Evolutionary conservation across 2,888 invertebrate species (phyloP).

Genomic region (Nipponacmea schrenckii): DNA sequence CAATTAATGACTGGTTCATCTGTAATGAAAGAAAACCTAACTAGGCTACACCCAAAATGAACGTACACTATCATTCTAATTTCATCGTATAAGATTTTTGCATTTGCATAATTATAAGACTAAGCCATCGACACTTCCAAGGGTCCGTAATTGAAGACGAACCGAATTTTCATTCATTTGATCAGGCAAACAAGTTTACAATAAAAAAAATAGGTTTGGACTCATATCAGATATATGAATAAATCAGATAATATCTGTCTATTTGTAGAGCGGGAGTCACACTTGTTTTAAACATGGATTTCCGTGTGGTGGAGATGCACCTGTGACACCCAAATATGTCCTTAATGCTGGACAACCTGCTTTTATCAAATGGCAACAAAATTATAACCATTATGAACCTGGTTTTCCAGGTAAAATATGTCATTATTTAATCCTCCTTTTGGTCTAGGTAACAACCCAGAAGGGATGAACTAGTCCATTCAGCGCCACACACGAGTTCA

Average conservation of each 20-base stretch:
- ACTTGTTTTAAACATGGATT: constrained; percentile 40
- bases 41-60: too few species aligned
- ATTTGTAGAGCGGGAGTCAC: constrained; percentile 38
- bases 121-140: background rate
- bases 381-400: constrained; percentile 46
- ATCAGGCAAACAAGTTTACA: background rate
- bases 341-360: constrained; percentile 35
- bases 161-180: background rate
- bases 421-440: too few species aligned
- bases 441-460: too few species aligned
- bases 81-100: too few species aligned
- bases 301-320: constrained; percentile 41
- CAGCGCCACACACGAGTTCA: too few species aligned
- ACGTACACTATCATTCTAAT: too few species aligned
- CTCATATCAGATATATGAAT: background rate
- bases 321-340: constrained; percentile 27
- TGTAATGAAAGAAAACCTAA: too few species aligned
- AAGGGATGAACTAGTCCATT: too few species aligned
- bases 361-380: constrained; percentile 48
- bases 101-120: background rate
- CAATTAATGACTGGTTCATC: too few species aligned
- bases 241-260: background rate
- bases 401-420: constrained; percentile 42
- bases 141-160: background rate
- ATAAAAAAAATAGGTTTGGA: background rate